These are phyloP conservation scores for Drosophila pachea DNA, from an alignment of 1,140 invertebrate genomes.

Conservation along the genomic window DNA sequence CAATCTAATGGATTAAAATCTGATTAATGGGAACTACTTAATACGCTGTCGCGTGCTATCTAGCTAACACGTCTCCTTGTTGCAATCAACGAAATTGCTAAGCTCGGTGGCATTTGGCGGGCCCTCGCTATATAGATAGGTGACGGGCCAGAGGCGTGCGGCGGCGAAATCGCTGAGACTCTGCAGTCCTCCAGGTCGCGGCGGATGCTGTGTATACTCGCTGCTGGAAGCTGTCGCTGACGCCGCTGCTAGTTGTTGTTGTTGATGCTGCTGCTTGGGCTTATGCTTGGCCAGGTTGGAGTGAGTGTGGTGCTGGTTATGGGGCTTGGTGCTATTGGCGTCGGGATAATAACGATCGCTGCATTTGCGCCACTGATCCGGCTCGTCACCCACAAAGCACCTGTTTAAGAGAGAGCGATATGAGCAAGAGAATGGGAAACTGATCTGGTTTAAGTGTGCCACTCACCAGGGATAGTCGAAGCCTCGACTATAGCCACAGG, in stretches of 20 bases:
- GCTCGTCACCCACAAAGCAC: slow-evolving; percentile 87
- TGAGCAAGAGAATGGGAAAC: background rate
- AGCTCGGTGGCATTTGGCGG: slow-evolving; percentile 81
- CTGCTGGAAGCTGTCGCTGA: slow-evolving; percentile 51
- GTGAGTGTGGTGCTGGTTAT: slow-evolving; percentile 41
- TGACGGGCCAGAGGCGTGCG: slow-evolving; percentile 84
- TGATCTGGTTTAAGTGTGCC: background rate
- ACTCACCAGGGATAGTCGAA: slow-evolving; percentile 86
- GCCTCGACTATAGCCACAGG: slow-evolving; percentile 89
- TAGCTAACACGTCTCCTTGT: slow-evolving; percentile 75
- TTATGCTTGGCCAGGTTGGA: slow-evolving; percentile 74
- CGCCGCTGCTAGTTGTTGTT: background rate
- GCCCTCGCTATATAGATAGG: slow-evolving; percentile 83
- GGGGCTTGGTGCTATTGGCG: slow-evolving; percentile 47
- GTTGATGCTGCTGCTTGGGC: slow-evolving; percentile 67
- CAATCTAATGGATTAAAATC: slow-evolving; percentile 32
- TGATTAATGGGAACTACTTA: slow-evolving; percentile 26
- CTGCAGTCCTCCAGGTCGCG: slow-evolving; percentile 80
- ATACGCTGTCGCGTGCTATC: slow-evolving; percentile 15
- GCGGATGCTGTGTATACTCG: slow-evolving; percentile 76
- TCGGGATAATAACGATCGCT: slow-evolving; percentile 87
- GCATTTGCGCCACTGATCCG: slow-evolving; percentile 90
- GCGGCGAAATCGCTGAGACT: slow-evolving; percentile 75
- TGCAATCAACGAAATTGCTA: slow-evolving; percentile 79
- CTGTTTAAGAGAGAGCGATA: slow-evolving; percentile 74